Conservation (phyloP, 2,113 vertebrate species). For the Zapornia atra region DNA sequence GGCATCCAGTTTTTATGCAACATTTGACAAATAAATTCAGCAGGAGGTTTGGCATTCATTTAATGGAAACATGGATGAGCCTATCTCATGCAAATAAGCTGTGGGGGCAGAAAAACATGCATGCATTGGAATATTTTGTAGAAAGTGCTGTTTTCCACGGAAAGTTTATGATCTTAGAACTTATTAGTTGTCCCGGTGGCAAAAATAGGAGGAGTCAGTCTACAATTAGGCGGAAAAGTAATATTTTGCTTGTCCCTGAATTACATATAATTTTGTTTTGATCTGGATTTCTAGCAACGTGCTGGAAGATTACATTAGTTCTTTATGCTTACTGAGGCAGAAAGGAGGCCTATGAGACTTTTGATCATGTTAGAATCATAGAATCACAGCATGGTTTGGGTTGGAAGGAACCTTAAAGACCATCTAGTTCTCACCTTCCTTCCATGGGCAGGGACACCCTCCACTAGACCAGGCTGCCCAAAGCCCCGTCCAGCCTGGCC, state of each 20-base stretch:
- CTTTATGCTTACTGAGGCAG: neutral
- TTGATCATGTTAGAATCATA: neutral
- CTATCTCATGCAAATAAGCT: neutral
- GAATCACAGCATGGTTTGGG: no score
- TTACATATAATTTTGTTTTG: neutral
- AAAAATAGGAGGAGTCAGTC: neutral
- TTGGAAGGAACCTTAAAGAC: no score
- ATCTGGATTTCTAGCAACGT: neutral
- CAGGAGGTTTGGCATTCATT: neutral
- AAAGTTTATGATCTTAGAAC: neutral
- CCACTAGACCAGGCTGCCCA: no score
- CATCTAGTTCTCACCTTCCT: no score
- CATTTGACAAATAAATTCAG: neutral
- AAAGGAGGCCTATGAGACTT: neutral
- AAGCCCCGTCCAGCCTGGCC: no score
- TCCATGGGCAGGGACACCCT: no score
- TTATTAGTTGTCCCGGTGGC: neutral
- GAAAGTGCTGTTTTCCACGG: neutral
- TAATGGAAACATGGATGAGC: neutral
- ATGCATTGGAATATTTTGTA: neutral
- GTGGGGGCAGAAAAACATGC: neutral
- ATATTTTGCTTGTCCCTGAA: neutral
- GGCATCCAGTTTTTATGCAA: neutral
- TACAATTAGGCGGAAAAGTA: neutral
- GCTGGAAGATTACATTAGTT: neutral